Conservation (phyloP, 2,113 vertebrate genomes). For the Uria aalge region DNA sequence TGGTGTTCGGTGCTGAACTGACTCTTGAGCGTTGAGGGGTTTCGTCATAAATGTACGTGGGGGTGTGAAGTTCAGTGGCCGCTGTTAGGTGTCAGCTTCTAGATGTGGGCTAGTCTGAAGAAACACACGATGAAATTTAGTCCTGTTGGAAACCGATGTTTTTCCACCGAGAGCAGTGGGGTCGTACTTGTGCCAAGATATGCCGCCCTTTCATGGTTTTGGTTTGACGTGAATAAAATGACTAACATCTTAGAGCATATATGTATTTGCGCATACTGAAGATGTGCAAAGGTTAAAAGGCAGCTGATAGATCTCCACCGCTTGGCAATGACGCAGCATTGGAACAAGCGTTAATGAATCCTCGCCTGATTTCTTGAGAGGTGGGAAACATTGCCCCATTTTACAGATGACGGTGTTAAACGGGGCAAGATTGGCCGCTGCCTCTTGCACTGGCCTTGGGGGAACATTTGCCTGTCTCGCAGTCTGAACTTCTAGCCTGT, state of each 20-base stretch:
- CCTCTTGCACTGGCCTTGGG: neutral
- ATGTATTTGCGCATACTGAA: neutral
- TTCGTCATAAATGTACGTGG: accelerated
- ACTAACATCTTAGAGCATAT: neutral
- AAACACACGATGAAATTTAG: neutral
- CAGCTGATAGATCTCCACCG: neutral
- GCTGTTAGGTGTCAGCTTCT: neutral
- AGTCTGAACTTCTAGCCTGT: neutral
- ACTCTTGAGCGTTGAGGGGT: neutral
- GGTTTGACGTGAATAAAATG: neutral
- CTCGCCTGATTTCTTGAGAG: neutral
- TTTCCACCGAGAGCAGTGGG: neutral
- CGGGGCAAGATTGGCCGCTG: neutral
- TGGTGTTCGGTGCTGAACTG: neutral
- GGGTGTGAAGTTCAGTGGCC: neutral
- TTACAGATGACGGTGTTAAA: neutral
- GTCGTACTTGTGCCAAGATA: neutral
- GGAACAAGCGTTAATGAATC: neutral
- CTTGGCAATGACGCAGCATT: neutral
- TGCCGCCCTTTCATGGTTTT: neutral
- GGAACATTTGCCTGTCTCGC: neutral
- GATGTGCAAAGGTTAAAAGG: neutral
- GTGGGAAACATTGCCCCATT: neutral
- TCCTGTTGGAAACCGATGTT: neutral
- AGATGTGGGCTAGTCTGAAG: neutral